Evolutionary conservation across 2,888 invertebrate genomes (phyloP).

Genomic region (Drosophila prostipennis): DNA sequence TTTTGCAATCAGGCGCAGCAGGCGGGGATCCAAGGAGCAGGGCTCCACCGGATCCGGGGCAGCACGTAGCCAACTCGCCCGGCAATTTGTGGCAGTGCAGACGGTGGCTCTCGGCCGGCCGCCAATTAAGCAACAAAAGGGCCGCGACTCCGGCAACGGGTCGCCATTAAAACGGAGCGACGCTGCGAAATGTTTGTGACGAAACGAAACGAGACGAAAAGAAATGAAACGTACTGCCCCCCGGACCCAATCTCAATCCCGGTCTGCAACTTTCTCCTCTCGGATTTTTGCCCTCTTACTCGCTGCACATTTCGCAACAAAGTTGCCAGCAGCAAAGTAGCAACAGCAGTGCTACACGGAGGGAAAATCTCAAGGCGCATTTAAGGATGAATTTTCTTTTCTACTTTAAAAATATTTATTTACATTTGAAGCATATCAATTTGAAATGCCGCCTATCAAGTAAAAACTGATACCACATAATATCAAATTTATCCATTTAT

Average conservation of each 20-base stretch:
- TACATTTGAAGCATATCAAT: too few relatives aligned
- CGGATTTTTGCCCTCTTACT: slow-evolving; percentile 16
- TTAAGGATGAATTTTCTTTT: too few relatives aligned
- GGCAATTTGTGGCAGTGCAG: slow-evolving; percentile 45
- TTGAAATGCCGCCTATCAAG: too few relatives aligned
- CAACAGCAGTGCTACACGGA: slow-evolving; percentile 3
- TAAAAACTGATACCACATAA: too few relatives aligned
- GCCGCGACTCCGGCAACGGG: slow-evolving; percentile 28
- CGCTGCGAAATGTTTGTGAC: slow-evolving; percentile 67
- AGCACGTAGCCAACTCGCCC: slow-evolving; percentile 26
- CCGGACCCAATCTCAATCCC: slow-evolving; percentile 17
- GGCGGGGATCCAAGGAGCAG: neutral
- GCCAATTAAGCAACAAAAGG: slow-evolving; percentile 76
- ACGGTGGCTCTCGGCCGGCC: slow-evolving; percentile 29
- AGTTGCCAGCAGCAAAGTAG: slow-evolving; percentile 40
- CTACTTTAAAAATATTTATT: too few relatives aligned
- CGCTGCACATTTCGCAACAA: slow-evolving; percentile 71
- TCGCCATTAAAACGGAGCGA: slow-evolving; percentile 68
- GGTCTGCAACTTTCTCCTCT: slow-evolving; percentile 37
- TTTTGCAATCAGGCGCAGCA: slow-evolving; percentile 24
- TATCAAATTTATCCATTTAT: too few relatives aligned
- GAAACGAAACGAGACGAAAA: slow-evolving; percentile 48
- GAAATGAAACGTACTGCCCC: neutral
- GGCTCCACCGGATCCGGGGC: slow-evolving; percentile 15
- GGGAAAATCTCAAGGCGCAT: slow-evolving; percentile 4